A percentile compares a stretch with the other conserved stretches of the same genome.
Evolutionary conservation across 2,113 vertebrate genomes (phyloP).

Genomic region (Capreolus pygargus): DNA sequence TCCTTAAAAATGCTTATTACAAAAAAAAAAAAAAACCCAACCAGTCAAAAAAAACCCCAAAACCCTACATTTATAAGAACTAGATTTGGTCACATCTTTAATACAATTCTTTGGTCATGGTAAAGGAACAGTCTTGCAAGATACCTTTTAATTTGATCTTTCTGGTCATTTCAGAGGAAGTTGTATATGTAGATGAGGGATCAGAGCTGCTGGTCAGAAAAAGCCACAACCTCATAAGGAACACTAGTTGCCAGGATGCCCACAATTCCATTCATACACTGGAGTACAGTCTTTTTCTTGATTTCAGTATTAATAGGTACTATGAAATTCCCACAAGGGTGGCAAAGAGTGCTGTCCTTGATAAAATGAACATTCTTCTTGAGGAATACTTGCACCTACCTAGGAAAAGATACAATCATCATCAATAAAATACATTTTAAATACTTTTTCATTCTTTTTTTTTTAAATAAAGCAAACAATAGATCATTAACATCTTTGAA

Average conservation of each 20-base stretch:
- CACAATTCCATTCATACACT: constrained; percentile 82
- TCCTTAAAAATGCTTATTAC: background rate
- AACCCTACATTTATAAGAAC: background rate
- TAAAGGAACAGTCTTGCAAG: background rate
- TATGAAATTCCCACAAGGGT: constrained; percentile 87
- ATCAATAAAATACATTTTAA: constrained; percentile 20
- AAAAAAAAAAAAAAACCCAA: background rate
- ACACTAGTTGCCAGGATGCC: constrained; percentile 84
- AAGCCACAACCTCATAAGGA: constrained; percentile 83
- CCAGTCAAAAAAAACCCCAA: rapidly evolving
- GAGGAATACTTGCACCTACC: constrained; percentile 91
- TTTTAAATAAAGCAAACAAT: background rate
- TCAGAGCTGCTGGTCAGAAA: constrained; percentile 86
- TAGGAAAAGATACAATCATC: constrained; percentile 13
- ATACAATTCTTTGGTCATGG: background rate
- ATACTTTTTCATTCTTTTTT: background rate
- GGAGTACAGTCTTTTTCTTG: constrained; percentile 78
- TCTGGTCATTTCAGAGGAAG: constrained; percentile 84
- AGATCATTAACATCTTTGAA: background rate
- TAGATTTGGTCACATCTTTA: background rate
- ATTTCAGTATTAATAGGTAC: constrained; percentile 87
- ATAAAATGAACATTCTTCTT: constrained; percentile 86
- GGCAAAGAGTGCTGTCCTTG: constrained; percentile 87
- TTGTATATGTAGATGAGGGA: constrained; percentile 88
- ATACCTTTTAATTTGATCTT: constrained; percentile 89